Percentiles rank a stretch among this genome's conserved stretches.
These are phyloP conservation scores for Hydrochoerus hydrochaeris DNA, from an alignment of 2,113 vertebrate genomes.

Conservation along the genomic window DNA sequence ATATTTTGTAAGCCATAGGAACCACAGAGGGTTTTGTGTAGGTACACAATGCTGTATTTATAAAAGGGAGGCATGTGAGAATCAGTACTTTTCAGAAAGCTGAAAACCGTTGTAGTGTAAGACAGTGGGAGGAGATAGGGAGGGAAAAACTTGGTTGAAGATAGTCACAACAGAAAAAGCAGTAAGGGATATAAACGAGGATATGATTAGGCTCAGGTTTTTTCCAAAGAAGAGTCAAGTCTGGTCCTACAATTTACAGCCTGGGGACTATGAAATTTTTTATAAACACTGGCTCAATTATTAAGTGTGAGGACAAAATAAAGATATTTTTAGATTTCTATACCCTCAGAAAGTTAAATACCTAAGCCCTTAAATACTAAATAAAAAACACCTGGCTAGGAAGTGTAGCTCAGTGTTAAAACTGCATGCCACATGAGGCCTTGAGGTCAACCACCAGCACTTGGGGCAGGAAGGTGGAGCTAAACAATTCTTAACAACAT, in stretches of 20 bases:
- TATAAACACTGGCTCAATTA: neutral
- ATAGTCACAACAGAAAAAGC: neutral
- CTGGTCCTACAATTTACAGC: neutral
- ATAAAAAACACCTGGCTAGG: neutral
- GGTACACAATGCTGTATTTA: neutral
- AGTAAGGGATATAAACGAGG: neutral
- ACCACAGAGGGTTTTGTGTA: neutral
- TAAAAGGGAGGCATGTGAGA: neutral
- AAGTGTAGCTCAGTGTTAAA: neutral
- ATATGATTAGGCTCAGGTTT: neutral
- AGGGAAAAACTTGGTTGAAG: neutral
- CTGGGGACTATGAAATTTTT: neutral
- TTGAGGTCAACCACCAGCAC: neutral
- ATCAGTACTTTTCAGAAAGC: neutral
- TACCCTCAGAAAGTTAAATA: conserved; percentile 37
- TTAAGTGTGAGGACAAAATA: conserved; percentile 26
- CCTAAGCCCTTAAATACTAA: neutral
- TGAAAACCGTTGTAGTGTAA: neutral
- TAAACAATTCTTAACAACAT: conserved; percentile 3
- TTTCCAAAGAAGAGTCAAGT: neutral
- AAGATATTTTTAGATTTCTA: neutral
- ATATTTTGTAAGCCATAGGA: conserved; percentile 36
- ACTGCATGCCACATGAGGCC: neutral
- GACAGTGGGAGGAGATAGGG: neutral
- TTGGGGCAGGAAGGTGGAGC: neutral